Percentiles rank a stretch among this genome's conserved stretches.
phyloP scores from a whole-genome alignment of 2,113 vertebrate species.

The Podilymbus podiceps region DNA sequence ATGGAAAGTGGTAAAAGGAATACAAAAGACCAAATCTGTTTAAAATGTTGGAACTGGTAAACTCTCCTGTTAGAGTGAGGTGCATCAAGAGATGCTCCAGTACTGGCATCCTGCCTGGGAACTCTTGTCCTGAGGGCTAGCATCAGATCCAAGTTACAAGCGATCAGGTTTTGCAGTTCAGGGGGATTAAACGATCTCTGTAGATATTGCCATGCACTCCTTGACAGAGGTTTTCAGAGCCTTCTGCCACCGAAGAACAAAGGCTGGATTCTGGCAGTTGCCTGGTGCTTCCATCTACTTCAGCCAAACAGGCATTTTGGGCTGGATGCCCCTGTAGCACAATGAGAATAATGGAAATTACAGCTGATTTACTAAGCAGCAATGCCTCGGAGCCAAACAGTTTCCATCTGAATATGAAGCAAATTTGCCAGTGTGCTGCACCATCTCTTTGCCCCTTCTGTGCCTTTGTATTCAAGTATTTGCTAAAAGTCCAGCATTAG shows the following conservation, averaged over 20 bases:
- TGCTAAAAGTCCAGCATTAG: background rate
- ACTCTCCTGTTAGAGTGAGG: background rate
- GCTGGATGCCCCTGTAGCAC: constrained; percentile 14
- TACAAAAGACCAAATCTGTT: background rate
- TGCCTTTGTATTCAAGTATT: background rate
- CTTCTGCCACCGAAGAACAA: constrained; percentile 34
- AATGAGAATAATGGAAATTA: constrained; percentile 43
- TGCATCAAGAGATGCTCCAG: background rate
- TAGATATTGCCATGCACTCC: background rate
- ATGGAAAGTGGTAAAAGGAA: constrained; percentile 18
- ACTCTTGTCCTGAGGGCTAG: background rate
- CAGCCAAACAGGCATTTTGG: constrained; percentile 33
- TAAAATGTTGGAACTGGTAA: background rate
- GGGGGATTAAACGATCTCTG: background rate
- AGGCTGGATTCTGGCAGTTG: constrained; percentile 33
- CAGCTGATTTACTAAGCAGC: constrained; percentile 40
- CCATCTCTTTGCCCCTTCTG: background rate
- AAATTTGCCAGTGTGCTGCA: background rate
- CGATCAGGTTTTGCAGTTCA: background rate
- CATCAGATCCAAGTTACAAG: background rate
- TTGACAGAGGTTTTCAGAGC: constrained; percentile 18
- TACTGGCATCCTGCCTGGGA: background rate
- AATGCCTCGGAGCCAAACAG: constrained; percentile 22
- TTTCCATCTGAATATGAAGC: constrained; percentile 46
- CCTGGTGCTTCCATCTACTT: constrained; percentile 1